Evolutionary conservation across 2,113 vertebrate genomes (phyloP).

Genomic region (Alces alces): DNA sequence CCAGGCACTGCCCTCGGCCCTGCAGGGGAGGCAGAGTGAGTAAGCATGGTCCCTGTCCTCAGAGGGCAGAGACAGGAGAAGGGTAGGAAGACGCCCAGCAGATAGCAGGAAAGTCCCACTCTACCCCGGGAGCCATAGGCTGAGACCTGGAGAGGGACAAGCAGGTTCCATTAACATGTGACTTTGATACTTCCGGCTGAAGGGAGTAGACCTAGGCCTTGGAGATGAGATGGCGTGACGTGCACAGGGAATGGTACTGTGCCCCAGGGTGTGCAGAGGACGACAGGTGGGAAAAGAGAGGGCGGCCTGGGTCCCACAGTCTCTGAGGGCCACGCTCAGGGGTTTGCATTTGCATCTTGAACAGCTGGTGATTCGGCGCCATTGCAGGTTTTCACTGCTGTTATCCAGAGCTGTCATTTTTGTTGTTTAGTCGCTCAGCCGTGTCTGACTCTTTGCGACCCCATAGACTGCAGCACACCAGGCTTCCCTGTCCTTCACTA

Average conservation of each 20-base stretch:
- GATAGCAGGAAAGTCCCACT: neutral
- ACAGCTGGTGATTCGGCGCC: accelerated
- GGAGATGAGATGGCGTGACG: accelerated
- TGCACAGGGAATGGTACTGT: no score
- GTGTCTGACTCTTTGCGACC: neutral
- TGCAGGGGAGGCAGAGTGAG: neutral
- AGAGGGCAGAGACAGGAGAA: neutral
- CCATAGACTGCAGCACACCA: neutral
- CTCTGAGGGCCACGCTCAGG: neutral
- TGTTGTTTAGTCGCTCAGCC: neutral
- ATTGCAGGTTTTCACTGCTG: neutral
- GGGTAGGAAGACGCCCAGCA: neutral
- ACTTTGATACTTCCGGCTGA: neutral
- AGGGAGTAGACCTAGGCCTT: neutral
- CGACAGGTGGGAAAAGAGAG: neutral
- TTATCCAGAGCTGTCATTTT: neutral
- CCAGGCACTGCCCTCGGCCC: neutral
- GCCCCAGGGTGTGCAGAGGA: neutral
- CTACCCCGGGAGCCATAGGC: neutral
- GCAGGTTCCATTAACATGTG: accelerated
- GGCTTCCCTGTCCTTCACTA: neutral
- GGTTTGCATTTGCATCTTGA: neutral
- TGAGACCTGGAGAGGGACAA: neutral
- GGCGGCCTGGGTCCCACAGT: accelerated
- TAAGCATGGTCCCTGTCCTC: neutral